A percentile compares a stretch with the other conserved stretches of the same genome.
phyloP scores from a whole-genome alignment of 2,888 invertebrate genomes.

The Endomychus coccineus region DNA sequence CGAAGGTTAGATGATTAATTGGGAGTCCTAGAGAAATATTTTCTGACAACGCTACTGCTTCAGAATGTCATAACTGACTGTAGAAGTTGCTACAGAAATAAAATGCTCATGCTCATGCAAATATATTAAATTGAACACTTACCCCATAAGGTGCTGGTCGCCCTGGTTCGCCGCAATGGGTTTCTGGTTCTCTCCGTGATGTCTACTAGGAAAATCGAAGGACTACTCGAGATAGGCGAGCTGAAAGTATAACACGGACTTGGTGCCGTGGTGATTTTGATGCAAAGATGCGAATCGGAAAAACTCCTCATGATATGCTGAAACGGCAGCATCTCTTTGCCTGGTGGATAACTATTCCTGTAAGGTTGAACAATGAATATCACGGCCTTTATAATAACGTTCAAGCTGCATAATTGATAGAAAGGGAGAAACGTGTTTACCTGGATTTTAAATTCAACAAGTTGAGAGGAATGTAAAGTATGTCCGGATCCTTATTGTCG shows the following conservation, averaged over 20 bases:
- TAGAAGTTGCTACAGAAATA: too few relatives aligned
- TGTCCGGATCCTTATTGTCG: slow-evolving; percentile 55
- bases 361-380: slow-evolving; percentile 13
- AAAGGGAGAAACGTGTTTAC: slow-evolving; percentile 20
- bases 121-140: too few relatives aligned
- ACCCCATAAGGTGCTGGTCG: slow-evolving; percentile 43
- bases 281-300: slow-evolving; percentile 66
- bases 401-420: background rate
- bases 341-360: slow-evolving; percentile 66
- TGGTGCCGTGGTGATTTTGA: slow-evolving; percentile 58
- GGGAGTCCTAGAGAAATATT: too few relatives aligned
- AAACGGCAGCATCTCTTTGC: slow-evolving; percentile 60
- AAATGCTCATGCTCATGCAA: background rate
- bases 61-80: too few relatives aligned
- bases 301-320: slow-evolving; percentile 69
- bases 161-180: slow-evolving; percentile 53
- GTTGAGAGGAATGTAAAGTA: slow-evolving; percentile 62
- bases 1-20: too few relatives aligned
- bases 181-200: slow-evolving; percentile 49
- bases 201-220: slow-evolving; percentile 54
- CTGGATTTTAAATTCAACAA: slow-evolving; percentile 43
- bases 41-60: too few relatives aligned
- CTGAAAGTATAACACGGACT: slow-evolving; percentile 50
- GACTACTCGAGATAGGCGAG: slow-evolving; percentile 53
- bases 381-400: background rate